A percentile compares a stretch with the other conserved stretches of the same genome.
phyloP scores from a whole-genome alignment of 1,140 invertebrate species.

The Leguminivora glycinivorella region DNA sequence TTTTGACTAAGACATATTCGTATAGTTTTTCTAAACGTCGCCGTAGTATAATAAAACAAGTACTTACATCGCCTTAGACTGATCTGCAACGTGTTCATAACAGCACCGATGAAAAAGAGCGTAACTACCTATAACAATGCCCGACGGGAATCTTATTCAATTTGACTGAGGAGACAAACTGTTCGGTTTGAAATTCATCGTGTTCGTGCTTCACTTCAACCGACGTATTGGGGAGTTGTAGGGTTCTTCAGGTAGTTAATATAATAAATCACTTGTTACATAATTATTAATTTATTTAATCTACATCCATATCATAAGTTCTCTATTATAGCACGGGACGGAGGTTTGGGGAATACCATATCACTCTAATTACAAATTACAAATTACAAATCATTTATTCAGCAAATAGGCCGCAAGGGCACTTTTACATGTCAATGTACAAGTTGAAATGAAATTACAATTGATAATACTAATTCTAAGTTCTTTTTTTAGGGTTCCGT shows the following conservation, averaged over 20 bases:
- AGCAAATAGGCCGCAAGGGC: no score
- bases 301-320: no score
- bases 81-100: not conserved
- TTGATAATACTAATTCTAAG: no score
- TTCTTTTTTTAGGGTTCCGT: no score
- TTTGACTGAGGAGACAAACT: conserved; percentile 68
- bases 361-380: no score
- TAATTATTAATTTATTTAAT: no score
- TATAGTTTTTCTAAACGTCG: not conserved
- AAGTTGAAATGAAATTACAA: no score
- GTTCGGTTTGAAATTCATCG: conserved; percentile 68
- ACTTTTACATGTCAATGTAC: no score
- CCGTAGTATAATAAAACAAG: not conserved
- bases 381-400: no score
- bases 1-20: not conserved
- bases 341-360: no score
- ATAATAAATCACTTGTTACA: not conserved
- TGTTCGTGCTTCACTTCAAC: conserved; percentile 53
- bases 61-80: not conserved
- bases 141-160: conserved; percentile 70
- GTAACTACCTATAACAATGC: conserved; percentile 53
- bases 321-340: no score
- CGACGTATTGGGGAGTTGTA: conserved; percentile 15
- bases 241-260: not conserved
- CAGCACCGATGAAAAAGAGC: not conserved